Conservation (phyloP, 2,113 vertebrate species). For the Pitta sordida region DNA sequence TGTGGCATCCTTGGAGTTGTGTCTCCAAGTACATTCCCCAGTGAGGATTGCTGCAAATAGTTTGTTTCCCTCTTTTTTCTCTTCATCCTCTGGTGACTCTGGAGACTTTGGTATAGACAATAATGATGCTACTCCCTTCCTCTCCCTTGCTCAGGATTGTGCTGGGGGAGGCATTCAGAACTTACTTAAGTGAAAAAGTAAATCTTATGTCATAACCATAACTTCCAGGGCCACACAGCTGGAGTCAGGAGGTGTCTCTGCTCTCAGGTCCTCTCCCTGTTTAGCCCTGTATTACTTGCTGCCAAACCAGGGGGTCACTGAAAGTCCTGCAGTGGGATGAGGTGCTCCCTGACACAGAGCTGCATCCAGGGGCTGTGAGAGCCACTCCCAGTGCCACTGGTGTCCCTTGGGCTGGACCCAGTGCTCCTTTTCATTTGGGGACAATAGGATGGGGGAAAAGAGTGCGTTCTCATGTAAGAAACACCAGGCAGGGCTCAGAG, state of each 20-base stretch:
- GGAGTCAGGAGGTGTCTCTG: not conserved
- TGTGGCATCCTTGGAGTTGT: not conserved
- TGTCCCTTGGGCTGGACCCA: not conserved
- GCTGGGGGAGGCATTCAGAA: not conserved
- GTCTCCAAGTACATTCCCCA: not conserved
- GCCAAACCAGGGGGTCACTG: not conserved
- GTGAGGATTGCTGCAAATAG: not conserved
- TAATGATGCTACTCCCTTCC: not conserved
- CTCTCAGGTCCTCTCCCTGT: not conserved
- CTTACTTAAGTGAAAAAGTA: not conserved
- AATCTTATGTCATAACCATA: not conserved
- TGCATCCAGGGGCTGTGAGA: not conserved
- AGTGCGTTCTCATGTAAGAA: fast-evolving
- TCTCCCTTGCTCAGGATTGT: not conserved
- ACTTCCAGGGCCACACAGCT: not conserved
- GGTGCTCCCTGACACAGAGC: fast-evolving
- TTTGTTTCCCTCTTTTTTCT: not conserved
- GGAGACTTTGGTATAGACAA: not conserved
- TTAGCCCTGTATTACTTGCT: not conserved
- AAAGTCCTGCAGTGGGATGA: not conserved
- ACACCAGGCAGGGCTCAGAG: not conserved
- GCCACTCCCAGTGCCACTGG: fast-evolving
- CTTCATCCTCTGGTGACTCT: not conserved
- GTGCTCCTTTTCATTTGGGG: not conserved
- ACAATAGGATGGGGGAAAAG: not conserved